Conservation (phyloP, 2,797 vertebrate species). For the Knipowitschia caucasica region DNA sequence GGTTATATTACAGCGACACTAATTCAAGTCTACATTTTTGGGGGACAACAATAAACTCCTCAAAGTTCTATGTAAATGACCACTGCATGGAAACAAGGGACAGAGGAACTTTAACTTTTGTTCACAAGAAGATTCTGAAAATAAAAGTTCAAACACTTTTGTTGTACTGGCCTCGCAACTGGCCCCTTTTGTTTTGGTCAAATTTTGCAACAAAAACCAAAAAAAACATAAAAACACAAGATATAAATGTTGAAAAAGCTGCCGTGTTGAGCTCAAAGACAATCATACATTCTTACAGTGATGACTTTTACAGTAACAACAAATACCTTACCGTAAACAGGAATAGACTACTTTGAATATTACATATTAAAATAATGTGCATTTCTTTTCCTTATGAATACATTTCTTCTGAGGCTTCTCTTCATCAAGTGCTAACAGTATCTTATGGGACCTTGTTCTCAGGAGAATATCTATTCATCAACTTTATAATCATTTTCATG, state of each 20-base stretch:
- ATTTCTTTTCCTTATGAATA: constrained; percentile 50
- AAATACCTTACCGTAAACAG: constrained; percentile 78
- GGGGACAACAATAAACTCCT: constrained; percentile 45
- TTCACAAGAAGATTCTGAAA: not conserved
- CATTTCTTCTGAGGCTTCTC: constrained; percentile 36
- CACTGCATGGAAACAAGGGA: constrained; percentile 49
- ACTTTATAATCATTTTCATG: constrained; percentile 16
- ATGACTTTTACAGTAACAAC: constrained; percentile 63
- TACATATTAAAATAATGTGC: constrained; percentile 82
- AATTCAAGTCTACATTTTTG: constrained; percentile 71
- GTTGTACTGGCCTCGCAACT: too few species aligned
- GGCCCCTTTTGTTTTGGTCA: not conserved
- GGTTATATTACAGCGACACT: constrained; percentile 76
- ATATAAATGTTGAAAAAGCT: constrained; percentile 33
- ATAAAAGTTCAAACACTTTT: too few species aligned
- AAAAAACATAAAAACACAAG: constrained; percentile 28
- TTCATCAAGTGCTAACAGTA: constrained; percentile 57
- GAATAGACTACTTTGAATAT: constrained; percentile 77
- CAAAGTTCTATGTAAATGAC: constrained; percentile 53
- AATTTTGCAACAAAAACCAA: constrained; percentile 4
- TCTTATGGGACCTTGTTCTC: constrained; percentile 35
- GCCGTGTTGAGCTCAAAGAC: constrained; percentile 58
- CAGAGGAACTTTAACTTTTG: not conserved
- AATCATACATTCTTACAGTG: constrained; percentile 70
- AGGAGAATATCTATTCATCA: constrained; percentile 37